A percentile compares a stretch with the other conserved stretches of the same genome.
Conservation (phyloP, 2,113 vertebrate genomes). For the Xenopus laevis region DNA sequence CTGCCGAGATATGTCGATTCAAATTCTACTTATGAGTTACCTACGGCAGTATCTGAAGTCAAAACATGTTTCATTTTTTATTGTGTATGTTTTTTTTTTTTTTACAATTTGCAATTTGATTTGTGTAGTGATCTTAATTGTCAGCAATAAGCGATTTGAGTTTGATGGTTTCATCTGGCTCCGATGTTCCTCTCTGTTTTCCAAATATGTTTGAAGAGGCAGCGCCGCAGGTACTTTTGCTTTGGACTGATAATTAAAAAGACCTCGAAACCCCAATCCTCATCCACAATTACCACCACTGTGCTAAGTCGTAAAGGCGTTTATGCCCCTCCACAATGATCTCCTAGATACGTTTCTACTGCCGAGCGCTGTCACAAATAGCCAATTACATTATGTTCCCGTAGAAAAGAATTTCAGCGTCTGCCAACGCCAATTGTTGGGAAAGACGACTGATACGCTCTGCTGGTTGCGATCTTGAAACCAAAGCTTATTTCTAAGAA, state of each 20-base stretch:
- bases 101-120: conserved; percentile 32
- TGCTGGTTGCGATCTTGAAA: conserved; percentile 22
- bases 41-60: too few species aligned
- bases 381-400: conserved; percentile 32
- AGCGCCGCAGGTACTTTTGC: conserved; percentile 17
- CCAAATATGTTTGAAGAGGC: conserved; percentile 8
- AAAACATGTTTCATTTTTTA: neutral
- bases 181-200: conserved; percentile 29
- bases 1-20: too few species aligned
- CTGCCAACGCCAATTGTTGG: conserved; percentile 18
- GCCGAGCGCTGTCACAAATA: conserved; percentile 16
- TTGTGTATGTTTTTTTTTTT: neutral
- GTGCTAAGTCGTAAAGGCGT: conserved; percentile 24
- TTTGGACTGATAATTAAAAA: conserved; percentile 35
- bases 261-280: conserved; percentile 15
- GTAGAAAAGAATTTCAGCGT: neutral
- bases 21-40: too few species aligned
- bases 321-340: conserved; percentile 11
- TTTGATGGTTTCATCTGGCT: conserved; percentile 41
- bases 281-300: conserved; percentile 28
- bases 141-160: conserved; percentile 37
- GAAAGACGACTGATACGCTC: conserved; percentile 18
- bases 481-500: conserved; percentile 26
- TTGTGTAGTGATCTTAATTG: conserved; percentile 36
- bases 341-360: neutral